A percentile compares a stretch with the other conserved stretches of the same genome.
phyloP scores from a whole-genome alignment of 2,797 vertebrate species.

The Galaxias olidus region DNA sequence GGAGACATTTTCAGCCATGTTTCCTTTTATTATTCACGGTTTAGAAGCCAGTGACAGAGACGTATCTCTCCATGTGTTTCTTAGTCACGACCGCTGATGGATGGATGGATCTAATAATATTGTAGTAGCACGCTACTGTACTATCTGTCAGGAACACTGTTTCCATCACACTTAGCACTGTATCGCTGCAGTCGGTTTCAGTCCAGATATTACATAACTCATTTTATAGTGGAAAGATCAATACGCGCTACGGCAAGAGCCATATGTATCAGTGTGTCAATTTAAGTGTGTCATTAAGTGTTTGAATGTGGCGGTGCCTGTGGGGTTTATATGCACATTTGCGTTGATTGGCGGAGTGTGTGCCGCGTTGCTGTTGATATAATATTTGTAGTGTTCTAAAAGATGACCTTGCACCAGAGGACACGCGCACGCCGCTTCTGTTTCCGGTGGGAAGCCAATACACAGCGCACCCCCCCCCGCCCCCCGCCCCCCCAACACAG shows the following conservation, averaged over 20 bases:
- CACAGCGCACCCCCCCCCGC: conserved; percentile 5
- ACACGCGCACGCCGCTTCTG: conserved; percentile 29
- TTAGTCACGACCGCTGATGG: neutral
- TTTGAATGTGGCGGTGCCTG: neutral
- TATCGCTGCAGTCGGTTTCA: too few species aligned
- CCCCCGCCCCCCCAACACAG: neutral
- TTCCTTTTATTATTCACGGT: neutral
- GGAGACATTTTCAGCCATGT: conserved; percentile 17
- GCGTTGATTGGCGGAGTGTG: neutral
- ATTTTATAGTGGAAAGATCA: too few species aligned
- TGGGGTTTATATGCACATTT: neutral
- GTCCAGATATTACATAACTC: too few species aligned
- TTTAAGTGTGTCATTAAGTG: neutral
- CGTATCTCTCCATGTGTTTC: too few species aligned
- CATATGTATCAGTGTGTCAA: neutral
- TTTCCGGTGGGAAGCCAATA: conserved; percentile 48
- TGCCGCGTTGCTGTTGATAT: conserved; percentile 16
- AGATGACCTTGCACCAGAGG: conserved; percentile 45
- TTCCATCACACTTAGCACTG: too few species aligned
- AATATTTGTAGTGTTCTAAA: conserved; percentile 27
- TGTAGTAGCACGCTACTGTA: too few species aligned
- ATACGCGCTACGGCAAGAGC: too few species aligned
- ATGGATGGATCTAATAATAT: neutral
- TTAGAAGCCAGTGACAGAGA: too few species aligned
- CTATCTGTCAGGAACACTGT: too few species aligned